Percentiles rank a stretch among this genome's conserved stretches.
Evolutionary conservation across 2,113 vertebrate genomes (phyloP).

Genomic region (Pongo abelii): DNA sequence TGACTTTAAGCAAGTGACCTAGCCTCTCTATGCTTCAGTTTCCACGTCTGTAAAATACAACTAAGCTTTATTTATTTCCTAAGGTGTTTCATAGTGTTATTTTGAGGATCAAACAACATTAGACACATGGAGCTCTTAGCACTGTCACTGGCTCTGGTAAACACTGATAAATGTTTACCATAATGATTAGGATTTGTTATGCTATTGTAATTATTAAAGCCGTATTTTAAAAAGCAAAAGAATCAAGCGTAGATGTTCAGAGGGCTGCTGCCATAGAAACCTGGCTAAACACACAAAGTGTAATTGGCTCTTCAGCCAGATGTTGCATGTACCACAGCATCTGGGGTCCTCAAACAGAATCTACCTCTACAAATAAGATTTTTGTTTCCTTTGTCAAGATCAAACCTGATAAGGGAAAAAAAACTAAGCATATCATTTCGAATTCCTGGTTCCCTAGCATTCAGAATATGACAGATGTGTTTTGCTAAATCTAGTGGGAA

Average conservation of each 20-base stretch:
- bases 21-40: background rate
- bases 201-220: background rate
- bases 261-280: constrained; percentile 4
- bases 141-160: background rate
- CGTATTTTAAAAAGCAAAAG: background rate
- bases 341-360: background rate
- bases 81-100: background rate
- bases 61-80: background rate
- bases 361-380: background rate
- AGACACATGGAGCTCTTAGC: background rate
- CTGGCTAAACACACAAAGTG: background rate
- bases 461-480: background rate
- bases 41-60: background rate
- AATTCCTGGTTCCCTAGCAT: background rate
- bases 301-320: background rate
- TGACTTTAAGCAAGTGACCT: background rate
- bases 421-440: background rate
- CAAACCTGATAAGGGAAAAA: background rate
- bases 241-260: background rate
- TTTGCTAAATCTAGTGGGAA: background rate
- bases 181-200: background rate
- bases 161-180: background rate
- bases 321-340: background rate
- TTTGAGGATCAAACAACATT: background rate
- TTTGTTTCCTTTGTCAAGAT: background rate